A percentile compares a stretch with the other conserved stretches of the same genome.
Conservation (phyloP, 2,113 vertebrate species). For the Eidolon helvum region DNA sequence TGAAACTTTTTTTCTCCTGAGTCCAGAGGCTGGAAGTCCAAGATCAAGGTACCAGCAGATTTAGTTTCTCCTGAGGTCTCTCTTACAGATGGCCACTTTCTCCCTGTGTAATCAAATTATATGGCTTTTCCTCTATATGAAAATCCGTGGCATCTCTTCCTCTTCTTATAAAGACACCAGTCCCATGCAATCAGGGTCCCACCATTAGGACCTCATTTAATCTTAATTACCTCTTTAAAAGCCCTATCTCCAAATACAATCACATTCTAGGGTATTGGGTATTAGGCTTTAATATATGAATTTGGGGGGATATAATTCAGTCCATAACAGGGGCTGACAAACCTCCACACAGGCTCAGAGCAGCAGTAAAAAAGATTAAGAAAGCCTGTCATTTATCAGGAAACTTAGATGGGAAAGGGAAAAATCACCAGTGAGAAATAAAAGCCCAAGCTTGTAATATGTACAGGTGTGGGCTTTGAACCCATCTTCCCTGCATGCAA, state of each 20-base stretch:
- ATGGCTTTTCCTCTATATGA: background rate
- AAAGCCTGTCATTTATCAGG: background rate
- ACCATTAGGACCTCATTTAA: background rate
- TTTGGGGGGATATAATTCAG: background rate
- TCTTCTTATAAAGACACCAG: background rate
- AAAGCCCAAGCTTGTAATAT: background rate
- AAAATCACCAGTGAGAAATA: background rate
- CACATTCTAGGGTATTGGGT: background rate
- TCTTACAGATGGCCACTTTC: background rate
- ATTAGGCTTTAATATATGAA: background rate
- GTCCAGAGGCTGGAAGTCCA: background rate
- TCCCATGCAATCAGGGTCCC: background rate
- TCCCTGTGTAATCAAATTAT: too few species aligned
- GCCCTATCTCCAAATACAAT: background rate
- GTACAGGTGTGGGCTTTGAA: background rate
- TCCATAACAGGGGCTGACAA: background rate
- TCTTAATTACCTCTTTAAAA: background rate
- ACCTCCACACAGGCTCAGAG: background rate
- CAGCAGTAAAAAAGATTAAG: background rate
- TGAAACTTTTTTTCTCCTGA: background rate
- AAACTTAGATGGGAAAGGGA: background rate
- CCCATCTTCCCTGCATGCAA: accelerated
- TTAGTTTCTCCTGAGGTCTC: background rate
- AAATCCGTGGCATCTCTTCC: background rate
- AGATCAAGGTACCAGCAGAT: background rate